Evolutionary conservation across 2,797 vertebrate species (phyloP), one percentile per base, ranked within the genome.

Genomic region (Melanotaenia maccullochi): DNA sequence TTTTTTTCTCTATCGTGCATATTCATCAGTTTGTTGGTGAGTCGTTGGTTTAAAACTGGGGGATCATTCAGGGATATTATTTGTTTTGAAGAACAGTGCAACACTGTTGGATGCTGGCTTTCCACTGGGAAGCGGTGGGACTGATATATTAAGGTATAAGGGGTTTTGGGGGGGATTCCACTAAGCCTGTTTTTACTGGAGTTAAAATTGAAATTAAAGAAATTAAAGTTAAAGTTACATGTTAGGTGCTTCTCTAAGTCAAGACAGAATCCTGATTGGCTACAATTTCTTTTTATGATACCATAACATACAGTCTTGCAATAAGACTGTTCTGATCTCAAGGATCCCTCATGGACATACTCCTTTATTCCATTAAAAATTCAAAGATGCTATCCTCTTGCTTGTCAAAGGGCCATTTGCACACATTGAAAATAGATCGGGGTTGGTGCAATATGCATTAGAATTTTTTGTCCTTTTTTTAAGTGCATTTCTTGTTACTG

Each of bases 61-160:
- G 68, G 56, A 61, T 49, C 40, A 67, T 25, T 18, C 33, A 62
- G 54, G 14, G 22, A 8, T 52, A 24, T 71, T 36, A n/a, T 49
- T 74, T 38, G 44, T 38, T 32, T 47, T 4, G 4, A 60, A 42
- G 65, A 59, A 49, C 35, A n/a, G 40, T 63, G 36, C 68, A 71
- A 57, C 25, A 44, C 9, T 20, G 59, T 12, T 44, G 51, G 63
- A 47, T 58, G n/a, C 56, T 54, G 47, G 59, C 28, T n/a, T 75
- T 28, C 38, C 42, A 16, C 16, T 33, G 33, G 44, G 44, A n/a
- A 47, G 33, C 44, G 11, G 22, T 16, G 16, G 24, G 35, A 24
- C 38, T 66, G 33, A 61, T 63, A n/a, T 24, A 64, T 5, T 9
- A 5, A 18, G 47, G 16, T 44, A 36, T 4, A 36, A 28, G 28